These are phyloP conservation scores for Sebastes trivittatus DNA, from an alignment of 2,797 vertebrate species.

Conservation along the genomic window DNA sequence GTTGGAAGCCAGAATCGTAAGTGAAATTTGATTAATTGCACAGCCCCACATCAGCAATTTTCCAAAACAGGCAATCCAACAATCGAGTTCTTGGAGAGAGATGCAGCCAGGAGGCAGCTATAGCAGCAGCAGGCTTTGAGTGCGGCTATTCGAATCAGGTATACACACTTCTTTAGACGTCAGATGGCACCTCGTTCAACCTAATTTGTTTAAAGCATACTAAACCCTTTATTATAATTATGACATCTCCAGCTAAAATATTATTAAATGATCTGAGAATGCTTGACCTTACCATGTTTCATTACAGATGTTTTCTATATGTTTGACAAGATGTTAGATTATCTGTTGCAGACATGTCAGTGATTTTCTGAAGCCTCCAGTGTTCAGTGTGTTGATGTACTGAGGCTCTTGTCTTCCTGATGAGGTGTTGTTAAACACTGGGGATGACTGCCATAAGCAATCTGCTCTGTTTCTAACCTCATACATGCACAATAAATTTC, in stretches of 20 bases:
- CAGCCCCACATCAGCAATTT: too few relatives aligned
- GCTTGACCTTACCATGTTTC: not conserved
- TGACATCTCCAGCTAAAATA: not conserved
- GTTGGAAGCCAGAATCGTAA: too few relatives aligned
- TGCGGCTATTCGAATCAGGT: not conserved
- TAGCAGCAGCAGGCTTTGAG: not conserved
- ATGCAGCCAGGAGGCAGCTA: too few relatives aligned
- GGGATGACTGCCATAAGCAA: slow-evolving; percentile 28
- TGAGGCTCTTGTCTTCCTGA: slow-evolving; percentile 16
- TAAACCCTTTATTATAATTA: not conserved
- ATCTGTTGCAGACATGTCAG: slow-evolving; percentile 8
- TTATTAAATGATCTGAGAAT: not conserved
- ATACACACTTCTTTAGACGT: not conserved
- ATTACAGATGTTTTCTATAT: not conserved
- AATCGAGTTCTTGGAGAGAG: not conserved
- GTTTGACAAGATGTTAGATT: not conserved
- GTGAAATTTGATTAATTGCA: too few relatives aligned
- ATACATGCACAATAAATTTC: slow-evolving; percentile 44
- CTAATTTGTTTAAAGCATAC: not conserved
- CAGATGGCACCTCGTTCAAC: not conserved
- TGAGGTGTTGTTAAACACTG: slow-evolving; percentile 20
- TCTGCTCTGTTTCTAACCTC: slow-evolving; percentile 41
- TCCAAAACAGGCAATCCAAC: not conserved
- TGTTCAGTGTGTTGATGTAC: not conserved
- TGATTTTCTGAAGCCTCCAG: not conserved